Base-by-base conservation (phyloP, 2,797 vertebrate genomes). In the Siniperca obscura region DNA sequence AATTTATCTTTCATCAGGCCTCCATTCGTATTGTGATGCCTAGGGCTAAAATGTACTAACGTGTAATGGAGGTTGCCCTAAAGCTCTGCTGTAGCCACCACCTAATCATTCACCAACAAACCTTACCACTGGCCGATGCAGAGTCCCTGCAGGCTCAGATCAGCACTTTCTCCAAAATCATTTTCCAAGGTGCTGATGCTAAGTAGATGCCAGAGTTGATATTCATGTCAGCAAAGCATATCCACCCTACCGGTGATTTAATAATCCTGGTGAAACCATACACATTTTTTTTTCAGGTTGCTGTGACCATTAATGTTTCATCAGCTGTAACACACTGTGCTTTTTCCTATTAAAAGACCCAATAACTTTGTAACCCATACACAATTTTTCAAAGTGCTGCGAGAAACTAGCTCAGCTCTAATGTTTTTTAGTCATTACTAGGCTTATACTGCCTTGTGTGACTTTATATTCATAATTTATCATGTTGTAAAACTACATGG, bases 1-100 rank as follows among this genome's bases (percentile, higher is more conserved):
- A 30, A 93, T 92, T 70, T 80, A 84, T 91, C 85, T 86, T 89
- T 90, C 60, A 91, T 86, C 65, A 48, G 75, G 64, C 30, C 72
- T 60, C 76, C 36, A 74, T 87, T 85, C 5, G 19, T 70, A 73
- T 81, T 87, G 82, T 74, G 48, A 74, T 30, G 69, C 82, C 64
- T 56, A 7, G 16, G 71, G 81, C 73, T 86, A 71, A 53, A 78
- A 84, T 66, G 12, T 72, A 78, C 70, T 79, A 66, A 69, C 6
- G 22, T 71, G 62, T 84, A 87, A 81, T 67, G 61, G 62, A 84
- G 66, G 68, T 84, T 10, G 22, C 55, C 56, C 66, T 79, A 81
- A 74, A 66, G 65, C 65, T 70, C 44, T 53, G 62, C 61, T 64
- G 68, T 25, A 72, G 48, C 66, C 77, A 66, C 40, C 65, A 56